phyloP scores from a whole-genome alignment of 2,113 vertebrate genomes.

The Otis tarda region DNA sequence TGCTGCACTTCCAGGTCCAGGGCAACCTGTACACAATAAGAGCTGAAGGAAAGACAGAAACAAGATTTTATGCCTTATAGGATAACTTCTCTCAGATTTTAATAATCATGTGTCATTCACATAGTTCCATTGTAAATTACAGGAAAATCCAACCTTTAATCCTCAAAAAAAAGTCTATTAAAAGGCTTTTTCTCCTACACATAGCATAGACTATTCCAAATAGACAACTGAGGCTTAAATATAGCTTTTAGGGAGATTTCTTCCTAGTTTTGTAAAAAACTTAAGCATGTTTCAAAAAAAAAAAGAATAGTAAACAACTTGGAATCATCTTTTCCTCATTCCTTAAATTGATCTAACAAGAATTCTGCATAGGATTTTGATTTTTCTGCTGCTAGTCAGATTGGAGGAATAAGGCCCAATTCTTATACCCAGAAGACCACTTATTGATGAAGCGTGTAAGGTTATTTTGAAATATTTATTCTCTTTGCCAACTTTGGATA shows the following conservation, averaged over 20 bases:
- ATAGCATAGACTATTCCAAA: not conserved
- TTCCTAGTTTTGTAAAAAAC: not conserved
- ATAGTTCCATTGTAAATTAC: not conserved
- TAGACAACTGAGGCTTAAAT: not conserved
- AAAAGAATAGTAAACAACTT: not conserved
- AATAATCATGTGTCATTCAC: not conserved
- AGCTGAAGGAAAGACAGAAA: conserved; percentile 66
- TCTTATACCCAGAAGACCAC: not conserved
- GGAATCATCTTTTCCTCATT: not conserved
- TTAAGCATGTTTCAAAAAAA: not conserved
- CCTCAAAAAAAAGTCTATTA: not conserved
- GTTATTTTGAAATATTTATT: not conserved
- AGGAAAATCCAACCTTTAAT: not conserved
- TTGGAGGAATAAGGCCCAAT: not conserved
- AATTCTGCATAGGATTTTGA: not conserved
- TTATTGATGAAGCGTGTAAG: not conserved
- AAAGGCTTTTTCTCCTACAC: not conserved
- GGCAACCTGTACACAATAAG: conserved; percentile 90
- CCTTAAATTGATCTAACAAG: not conserved
- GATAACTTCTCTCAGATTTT: not conserved
- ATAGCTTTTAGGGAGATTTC: not conserved
- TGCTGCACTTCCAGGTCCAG: conserved; percentile 95
- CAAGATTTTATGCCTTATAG: not conserved
- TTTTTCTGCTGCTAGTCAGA: not conserved
- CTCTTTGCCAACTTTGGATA: not conserved